Evolutionary conservation across 2,113 vertebrate genomes (phyloP), one percentile per base, ranked within the genome.

Genomic region (Carlito syrichta): DNA sequence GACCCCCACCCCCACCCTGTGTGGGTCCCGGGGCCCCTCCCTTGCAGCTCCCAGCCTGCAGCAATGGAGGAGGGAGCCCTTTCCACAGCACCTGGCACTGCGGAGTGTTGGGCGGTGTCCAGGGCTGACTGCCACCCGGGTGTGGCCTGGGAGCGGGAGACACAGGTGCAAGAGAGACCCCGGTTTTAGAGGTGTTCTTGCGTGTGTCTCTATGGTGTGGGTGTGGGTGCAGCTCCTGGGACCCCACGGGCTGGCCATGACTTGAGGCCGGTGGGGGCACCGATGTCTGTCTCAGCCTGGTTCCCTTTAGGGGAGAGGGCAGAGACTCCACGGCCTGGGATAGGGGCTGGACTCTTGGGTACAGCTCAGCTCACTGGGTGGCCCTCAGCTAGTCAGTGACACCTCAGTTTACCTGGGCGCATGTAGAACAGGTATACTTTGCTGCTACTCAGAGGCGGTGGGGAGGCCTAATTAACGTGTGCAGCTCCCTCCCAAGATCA

Each of bases 401-500:
- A 45, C 97, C 97, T 98, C 98, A 97, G 96, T 98, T 98, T 98
- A 93, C 98, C 96, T 82, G 79, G 81, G 56, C 95, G 56, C 84
- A 5, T 68, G 92, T 94, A 0, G 8, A 74, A 93, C 96, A 94
- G 94, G 96, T 97, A 95, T 90, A 69, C 85, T 79, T 91, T 83
- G 54, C 92, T 95, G 60, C 90, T 93, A 96, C 97, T 86, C 92
- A 88, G 93, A 85, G 95, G 90, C 95, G 91, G 96, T 88, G 58
- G 76, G 69, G 83, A 98, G 95, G 84, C 92, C 92, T 98, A 98
- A 98, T 98, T 98, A 98, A 95, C 19, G 96, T 96, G 93, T 97
- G 97, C 91, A 98, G 97, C 96, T 95, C 95, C 95, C 95, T 98
- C 77, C 32, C 13, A 85, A 98, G 97, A 98, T 98, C 97, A 98